Conservation (phyloP, 2,113 vertebrate genomes). For the Triplophysa tibetana region DNA sequence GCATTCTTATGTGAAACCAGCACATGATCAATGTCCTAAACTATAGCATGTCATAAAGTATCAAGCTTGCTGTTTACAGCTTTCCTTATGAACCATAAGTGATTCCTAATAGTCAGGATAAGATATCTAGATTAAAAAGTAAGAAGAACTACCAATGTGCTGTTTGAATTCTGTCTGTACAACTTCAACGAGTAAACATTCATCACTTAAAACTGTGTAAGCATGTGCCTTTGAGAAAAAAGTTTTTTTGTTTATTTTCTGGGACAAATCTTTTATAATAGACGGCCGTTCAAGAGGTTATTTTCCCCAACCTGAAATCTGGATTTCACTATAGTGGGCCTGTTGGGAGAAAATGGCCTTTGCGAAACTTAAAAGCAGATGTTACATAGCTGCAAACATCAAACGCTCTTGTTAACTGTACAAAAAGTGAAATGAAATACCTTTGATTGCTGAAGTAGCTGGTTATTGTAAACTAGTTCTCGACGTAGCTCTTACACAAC, state of each 20-base stretch:
- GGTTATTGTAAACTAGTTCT: slow-evolving; percentile 66
- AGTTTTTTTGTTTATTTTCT: slow-evolving; percentile 41
- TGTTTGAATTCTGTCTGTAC: neutral
- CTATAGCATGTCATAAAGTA: slow-evolving; percentile 76
- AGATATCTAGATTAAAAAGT: neutral
- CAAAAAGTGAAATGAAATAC: slow-evolving; percentile 72
- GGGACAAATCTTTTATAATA: slow-evolving; percentile 35
- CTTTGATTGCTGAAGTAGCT: slow-evolving; percentile 68
- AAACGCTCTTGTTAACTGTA: slow-evolving; percentile 68
- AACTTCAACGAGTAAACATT: neutral
- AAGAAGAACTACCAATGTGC: neutral
- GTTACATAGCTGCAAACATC: slow-evolving; percentile 71
- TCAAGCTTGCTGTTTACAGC: slow-evolving; percentile 36
- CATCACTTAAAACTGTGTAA: slow-evolving; percentile 25
- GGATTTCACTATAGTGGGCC: slow-evolving; percentile 50
- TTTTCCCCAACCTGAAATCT: slow-evolving; percentile 47
- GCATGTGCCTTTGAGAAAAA: neutral
- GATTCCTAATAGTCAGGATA: neutral
- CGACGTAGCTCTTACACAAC: slow-evolving; percentile 62
- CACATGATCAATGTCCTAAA: slow-evolving; percentile 69
- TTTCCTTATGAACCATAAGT: neutral
- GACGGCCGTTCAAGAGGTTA: slow-evolving; percentile 23
- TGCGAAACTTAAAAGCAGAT: slow-evolving; percentile 69
- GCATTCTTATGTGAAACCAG: slow-evolving; percentile 71
- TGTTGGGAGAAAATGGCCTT: slow-evolving; percentile 26